Evolutionary conservation across 1,140 invertebrate species (phyloP), one percentile per base, ranked within the genome.

Genomic region (Drosophila repleta): DNA sequence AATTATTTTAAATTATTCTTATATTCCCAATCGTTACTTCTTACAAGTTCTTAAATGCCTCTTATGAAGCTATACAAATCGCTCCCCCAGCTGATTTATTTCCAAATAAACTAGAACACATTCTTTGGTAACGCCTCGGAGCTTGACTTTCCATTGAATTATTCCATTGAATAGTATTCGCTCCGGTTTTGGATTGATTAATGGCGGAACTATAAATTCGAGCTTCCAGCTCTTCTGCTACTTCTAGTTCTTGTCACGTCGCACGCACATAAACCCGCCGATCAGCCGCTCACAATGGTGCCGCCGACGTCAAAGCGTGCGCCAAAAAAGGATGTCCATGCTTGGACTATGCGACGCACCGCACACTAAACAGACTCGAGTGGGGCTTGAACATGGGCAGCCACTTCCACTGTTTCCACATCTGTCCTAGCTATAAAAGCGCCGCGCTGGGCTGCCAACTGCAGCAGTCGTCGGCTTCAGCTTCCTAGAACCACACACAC

Each of bases 181-280:
- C 53, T 74, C 58, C 65, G 76, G 69, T 76, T 83, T 88, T 76
- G 79, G 83, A 83, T 63, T 89, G 84, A 83, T 88, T 88, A 76
- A 82, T 87, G 83, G 72, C 75, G 76, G 68, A 87, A 87, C 80
- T 83, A 84, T 84, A 84, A 84, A 84, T 84, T 71, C 37, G 56
- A 69, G 32, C 57, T 62, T 82, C 53, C 79, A 82, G 71, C 64
- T 68, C 78, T 72, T 69, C 74, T 81, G 78, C 56, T 85, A 81
- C 46, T 60, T 72, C 63, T 87, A n/a, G n/a, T 87, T 88, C 83
- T 67, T 71, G 83, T 87, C 83, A 87, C 83, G 83, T 87, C 83
- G 67, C 64, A 37, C 62, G 60, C 75, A 26, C 83, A 87, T 87
- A 87, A 87, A 87, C 52, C 68, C 71, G 49, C 69, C 67, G 74